Evolutionary conservation across 2,888 invertebrate genomes (phyloP).

Genomic region (Anagyrus pseudococci): DNA sequence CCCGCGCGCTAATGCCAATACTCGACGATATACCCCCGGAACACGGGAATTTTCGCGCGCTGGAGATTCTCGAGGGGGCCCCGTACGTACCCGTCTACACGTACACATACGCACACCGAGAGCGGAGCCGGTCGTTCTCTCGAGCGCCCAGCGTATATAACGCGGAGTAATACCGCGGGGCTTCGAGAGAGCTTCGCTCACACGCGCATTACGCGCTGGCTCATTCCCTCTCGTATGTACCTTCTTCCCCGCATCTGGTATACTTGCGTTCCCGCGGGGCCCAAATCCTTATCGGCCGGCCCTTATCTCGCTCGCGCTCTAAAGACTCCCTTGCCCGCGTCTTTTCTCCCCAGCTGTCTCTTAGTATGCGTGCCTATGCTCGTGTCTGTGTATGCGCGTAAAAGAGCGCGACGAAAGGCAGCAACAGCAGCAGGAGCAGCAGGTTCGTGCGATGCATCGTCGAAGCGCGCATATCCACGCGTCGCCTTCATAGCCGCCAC

Average conservation of each 20-base stretch:
- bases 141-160: no score
- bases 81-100: no score
- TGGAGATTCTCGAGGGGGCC: no score
- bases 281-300: slow-evolving; percentile 58
- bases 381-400: background rate
- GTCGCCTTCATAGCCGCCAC: no score
- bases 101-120: no score
- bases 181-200: slow-evolving; percentile 7
- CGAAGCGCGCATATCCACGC: background rate
- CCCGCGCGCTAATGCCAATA: no score
- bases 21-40: no score
- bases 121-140: no score
- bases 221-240: slow-evolving; percentile 12
- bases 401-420: background rate
- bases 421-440: no score
- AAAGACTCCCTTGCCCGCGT: slow-evolving; percentile 53
- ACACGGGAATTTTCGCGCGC: no score
- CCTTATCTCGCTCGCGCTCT: slow-evolving; percentile 54
- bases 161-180: background rate
- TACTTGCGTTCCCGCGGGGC: slow-evolving; percentile 57
- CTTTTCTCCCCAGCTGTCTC: slow-evolving; percentile 33
- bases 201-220: background rate
- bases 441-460: no score
- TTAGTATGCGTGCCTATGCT: background rate
- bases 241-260: slow-evolving; percentile 47